These are phyloP conservation scores for Diaprepes abbreviatus DNA, from an alignment of 2,888 invertebrate genomes.

Conservation along the genomic window DNA sequence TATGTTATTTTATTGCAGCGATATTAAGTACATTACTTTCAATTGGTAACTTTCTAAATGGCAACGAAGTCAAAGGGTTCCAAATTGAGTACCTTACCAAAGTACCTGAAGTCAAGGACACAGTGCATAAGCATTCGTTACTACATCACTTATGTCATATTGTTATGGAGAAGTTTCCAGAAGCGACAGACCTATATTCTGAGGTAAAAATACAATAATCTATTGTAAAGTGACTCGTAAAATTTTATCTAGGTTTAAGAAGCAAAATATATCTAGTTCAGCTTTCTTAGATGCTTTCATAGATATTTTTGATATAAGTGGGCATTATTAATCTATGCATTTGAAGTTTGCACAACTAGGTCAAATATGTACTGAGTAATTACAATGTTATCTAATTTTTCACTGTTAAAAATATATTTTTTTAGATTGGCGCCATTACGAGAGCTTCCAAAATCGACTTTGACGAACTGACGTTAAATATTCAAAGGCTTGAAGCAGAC, in stretches of 20 bases:
- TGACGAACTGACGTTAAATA: constrained; percentile 88
- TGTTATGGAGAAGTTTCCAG: constrained; percentile 96
- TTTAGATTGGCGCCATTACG: constrained; percentile 87
- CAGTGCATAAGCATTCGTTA: constrained; percentile 98
- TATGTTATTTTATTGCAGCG: constrained; percentile 34
- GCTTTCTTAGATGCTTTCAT: too few relatives aligned
- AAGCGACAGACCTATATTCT: constrained; percentile 96
- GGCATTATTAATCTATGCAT: too few relatives aligned
- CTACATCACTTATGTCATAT: constrained; percentile 97
- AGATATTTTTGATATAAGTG: too few relatives aligned
- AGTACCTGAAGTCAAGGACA: constrained; percentile 98
- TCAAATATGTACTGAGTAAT: too few relatives aligned
- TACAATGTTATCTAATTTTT: too few relatives aligned
- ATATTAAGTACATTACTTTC: constrained; percentile 94
- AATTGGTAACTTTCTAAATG: constrained; percentile 97
- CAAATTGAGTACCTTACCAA: constrained; percentile 97
- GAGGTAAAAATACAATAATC: constrained; percentile 78
- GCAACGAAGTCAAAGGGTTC: constrained; percentile 93
- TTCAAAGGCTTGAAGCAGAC: constrained; percentile 91
- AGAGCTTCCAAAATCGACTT: constrained; percentile 96
- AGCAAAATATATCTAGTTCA: too few relatives aligned
- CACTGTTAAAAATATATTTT: background rate
- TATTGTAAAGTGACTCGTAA: too few relatives aligned
- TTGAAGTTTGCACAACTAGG: too few relatives aligned
- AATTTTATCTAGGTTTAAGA: too few relatives aligned